A percentile compares a stretch with the other conserved stretches of the same genome.
Evolutionary conservation across 2,113 vertebrate species (phyloP).

Genomic region (Heterotis niloticus): DNA sequence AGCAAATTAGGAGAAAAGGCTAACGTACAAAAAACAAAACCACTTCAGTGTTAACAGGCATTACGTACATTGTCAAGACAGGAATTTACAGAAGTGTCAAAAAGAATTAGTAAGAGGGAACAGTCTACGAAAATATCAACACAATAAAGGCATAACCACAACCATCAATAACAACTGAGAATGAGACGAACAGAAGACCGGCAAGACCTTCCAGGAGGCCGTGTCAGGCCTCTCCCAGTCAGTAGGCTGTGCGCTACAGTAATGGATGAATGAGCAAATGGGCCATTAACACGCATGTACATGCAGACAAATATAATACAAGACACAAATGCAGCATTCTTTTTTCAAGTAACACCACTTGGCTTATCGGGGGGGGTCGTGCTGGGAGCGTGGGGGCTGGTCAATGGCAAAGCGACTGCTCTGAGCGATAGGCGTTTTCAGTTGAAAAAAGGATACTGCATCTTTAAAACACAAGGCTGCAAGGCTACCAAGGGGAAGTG

Average conservation of each 20-base stretch:
- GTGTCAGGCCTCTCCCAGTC: not conserved
- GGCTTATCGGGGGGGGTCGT: constrained; percentile 30
- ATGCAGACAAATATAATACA: constrained; percentile 52
- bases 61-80: not conserved
- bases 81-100: not conserved
- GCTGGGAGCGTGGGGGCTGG: constrained; percentile 33
- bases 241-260: constrained; percentile 23
- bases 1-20: too few species aligned
- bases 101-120: not conserved
- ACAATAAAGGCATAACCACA: not conserved
- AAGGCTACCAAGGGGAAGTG: constrained; percentile 57
- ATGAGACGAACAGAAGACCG: not conserved
- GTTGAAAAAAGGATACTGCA: constrained; percentile 99
- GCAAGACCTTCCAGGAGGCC: not conserved
- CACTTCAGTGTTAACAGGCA: too few species aligned
- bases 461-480: constrained; percentile 79
- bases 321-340: constrained; percentile 77
- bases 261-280: constrained; percentile 61
- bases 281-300: constrained; percentile 55
- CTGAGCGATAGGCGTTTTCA: constrained; percentile 66
- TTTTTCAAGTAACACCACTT: constrained; percentile 74
- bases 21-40: too few species aligned
- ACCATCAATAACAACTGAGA: not conserved
- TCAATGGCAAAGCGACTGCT: constrained; percentile 65
- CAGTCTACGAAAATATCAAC: not conserved